Evolutionary conservation across 1,140 invertebrate species (phyloP).

Genomic region (Plectus sambesii): DNA sequence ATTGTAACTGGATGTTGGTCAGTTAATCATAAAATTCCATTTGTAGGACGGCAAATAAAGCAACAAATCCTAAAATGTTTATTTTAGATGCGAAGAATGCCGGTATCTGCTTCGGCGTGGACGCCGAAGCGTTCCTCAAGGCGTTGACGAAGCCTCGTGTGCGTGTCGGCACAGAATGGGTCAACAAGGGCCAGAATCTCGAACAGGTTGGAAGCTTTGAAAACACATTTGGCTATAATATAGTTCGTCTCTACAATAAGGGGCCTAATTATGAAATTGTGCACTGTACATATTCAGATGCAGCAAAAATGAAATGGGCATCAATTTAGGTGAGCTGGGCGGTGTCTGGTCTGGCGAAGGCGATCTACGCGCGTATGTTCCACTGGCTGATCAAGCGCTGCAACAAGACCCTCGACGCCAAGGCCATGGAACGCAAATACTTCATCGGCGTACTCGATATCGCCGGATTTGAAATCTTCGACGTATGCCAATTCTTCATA

Average conservation of each 20-base stretch:
- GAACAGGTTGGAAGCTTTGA: conserved; percentile 54
- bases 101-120: conserved; percentile 53
- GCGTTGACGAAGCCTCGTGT: conserved; percentile 56
- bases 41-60: no score
- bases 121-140: conserved; percentile 54
- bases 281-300: not conserved
- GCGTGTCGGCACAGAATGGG: conserved; percentile 54
- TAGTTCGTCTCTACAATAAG: not conserved
- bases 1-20: no score
- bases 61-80: not conserved
- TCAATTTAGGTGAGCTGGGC: conserved; percentile 46
- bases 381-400: conserved; percentile 55
- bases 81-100: conserved; percentile 51
- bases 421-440: conserved; percentile 50
- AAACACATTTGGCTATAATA: not conserved
- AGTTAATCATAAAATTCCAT: no score
- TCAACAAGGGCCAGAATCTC: conserved; percentile 61
- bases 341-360: conserved; percentile 55
- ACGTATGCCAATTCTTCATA: no score
- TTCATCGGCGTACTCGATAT: conserved; percentile 92
- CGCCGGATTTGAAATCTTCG: conserved; percentile 99
- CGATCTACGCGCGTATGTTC: conserved; percentile 56
- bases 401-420: conserved; percentile 55
- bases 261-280: not conserved
- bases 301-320: not conserved